These are phyloP conservation scores for Tetrao urogallus DNA, from an alignment of 2,113 vertebrate genomes.

Conservation along the genomic window DNA sequence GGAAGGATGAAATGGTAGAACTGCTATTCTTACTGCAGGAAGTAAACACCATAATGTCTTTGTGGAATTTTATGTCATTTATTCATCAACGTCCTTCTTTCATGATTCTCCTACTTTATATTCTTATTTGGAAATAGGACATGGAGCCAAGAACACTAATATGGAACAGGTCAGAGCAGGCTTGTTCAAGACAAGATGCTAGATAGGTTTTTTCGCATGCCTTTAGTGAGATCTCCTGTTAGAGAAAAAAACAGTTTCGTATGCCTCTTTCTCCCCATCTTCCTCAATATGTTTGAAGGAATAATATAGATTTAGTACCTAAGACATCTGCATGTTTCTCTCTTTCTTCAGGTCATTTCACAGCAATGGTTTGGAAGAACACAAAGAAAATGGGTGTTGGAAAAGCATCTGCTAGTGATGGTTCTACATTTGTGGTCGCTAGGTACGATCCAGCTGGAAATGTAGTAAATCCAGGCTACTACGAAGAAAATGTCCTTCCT, in stretches of 20 bases:
- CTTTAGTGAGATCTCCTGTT: background rate
- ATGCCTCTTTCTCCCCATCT: background rate
- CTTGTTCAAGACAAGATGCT: background rate
- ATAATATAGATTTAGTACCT: background rate
- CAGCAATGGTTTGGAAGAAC: conserved; percentile 97
- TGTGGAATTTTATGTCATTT: background rate
- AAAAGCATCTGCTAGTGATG: conserved; percentile 90
- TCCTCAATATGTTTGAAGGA: fast-evolving
- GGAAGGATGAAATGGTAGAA: background rate
- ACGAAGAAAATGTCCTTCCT: conserved; percentile 94
- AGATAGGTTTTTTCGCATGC: background rate
- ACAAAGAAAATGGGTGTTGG: conserved; percentile 92
- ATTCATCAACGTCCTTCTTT: background rate
- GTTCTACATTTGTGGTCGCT: conserved; percentile 96
- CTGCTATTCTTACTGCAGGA: background rate
- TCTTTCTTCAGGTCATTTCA: conserved; percentile 91
- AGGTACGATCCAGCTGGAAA: conserved; percentile 96
- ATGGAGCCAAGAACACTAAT: background rate
- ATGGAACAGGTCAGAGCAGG: background rate
- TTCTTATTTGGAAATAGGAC: background rate
- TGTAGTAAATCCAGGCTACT: conserved; percentile 93
- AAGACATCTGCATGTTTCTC: background rate
- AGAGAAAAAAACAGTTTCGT: background rate
- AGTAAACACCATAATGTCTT: background rate
- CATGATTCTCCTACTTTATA: background rate